Base-by-base conservation (phyloP, 2,113 vertebrate genomes). In the Microcebus jonahi region DNA sequence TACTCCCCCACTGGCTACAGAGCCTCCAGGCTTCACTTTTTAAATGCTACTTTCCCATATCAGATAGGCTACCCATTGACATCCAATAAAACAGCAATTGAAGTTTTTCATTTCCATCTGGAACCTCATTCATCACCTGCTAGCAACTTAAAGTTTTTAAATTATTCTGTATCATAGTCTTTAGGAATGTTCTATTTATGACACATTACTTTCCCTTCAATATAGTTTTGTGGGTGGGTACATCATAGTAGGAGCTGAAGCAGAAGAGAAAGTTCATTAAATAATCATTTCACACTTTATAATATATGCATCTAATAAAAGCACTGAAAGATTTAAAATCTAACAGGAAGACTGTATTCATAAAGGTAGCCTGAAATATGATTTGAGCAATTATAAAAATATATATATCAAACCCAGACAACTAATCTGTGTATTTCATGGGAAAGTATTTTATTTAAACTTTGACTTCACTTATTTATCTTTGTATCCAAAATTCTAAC, bases 261-360 rank as follows among this genome's bases (percentile, higher is more conserved):
- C 90, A 96, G 94, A 96, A 91, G 61, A 94, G 75, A 90, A 96
- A 84, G 70, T 77, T 96, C 96, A 97, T 97, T 96, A 96, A 97
- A 95, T 88, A 96, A 96, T 92, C 80, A 90, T 97, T 98, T 92
- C 48, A 70, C 81, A 96, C 81, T 97, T 97, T 90, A 90, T 96
- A 97, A 97, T 95, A 88, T 77, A 94, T 88, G 76, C 39, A 63
- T 76, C 92, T 94, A 95, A 97, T 96, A 97, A 97, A 96, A 11
- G 31, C 81, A 65, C 6, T 92, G 88, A 93, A 91, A 96, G 50
- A 77, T 93, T 94, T 96, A 97, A 96, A 97, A 88, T 97, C 95
- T 95, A 92, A 92, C 31, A 90, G 50, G 82, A 70, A 93, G 55
- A 18, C 17, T 21, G 8, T 36, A 89, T 87, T 97, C 96, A 90